Base-by-base conservation (phyloP, 2,888 invertebrate genomes). In the Drosophila ustulata region DNA sequence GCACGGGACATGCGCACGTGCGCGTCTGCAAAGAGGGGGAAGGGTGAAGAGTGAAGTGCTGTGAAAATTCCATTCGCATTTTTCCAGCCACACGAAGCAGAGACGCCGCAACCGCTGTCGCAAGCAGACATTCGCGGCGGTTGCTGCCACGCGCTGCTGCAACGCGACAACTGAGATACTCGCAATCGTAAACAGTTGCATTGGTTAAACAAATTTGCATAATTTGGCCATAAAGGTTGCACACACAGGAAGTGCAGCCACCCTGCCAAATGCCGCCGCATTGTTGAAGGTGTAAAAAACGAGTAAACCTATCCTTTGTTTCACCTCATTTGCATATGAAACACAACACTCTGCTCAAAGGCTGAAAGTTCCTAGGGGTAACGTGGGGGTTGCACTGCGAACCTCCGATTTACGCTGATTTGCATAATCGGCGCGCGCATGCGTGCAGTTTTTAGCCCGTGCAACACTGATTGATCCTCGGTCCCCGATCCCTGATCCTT, bases 241-340 rank as follows among this genome's bases (percentile, higher is more conserved):
- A 64, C 65, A 75, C 18, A 30, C 59, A 63, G 75, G 68, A 78
- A 70, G 65, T 78, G 80, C 82, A 76, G 73, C 72, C 68, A 76
- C 85, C 85, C 80, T 73, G 62, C 26, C 64, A 59, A 63, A 59
- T 62, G 69, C 53, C 51, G 62, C 53, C 52, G 58, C 47, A 41
- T 71, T 81, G 77, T 87, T 65, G 58, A 85, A 89, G 89, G 89
- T 90, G 89, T 89, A 87, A 88, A 83, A 86, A 86, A 78, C 75
- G 78, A 78, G 82, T 81, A 82, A 86, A 83, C 80, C 83, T 78
- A 83, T 89, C 73, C 81, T 80, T 73, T 78, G 55, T 69, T 47
- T 53, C 46, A 50, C 57, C 72, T 72, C 69, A 89, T 89, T 89
- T 90, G 88, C 89, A 89, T 90, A 82, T 89, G 88, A 89, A 90